Evolutionary conservation across 2,888 invertebrate genomes (phyloP), one percentile per base, ranked within the genome.

Genomic region (Nomada ferruginata): DNA sequence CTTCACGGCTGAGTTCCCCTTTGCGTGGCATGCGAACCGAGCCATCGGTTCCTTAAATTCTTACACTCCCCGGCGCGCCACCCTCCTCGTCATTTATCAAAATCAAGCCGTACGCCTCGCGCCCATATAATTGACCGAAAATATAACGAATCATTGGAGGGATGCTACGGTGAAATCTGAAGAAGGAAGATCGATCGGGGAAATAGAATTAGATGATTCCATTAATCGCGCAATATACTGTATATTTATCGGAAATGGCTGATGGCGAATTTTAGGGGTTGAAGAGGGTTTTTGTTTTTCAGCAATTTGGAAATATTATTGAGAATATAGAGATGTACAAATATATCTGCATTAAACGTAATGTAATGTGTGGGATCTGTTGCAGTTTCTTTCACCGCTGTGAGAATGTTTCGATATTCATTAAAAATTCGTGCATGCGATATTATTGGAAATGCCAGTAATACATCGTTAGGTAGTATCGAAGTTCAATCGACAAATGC

Each of bases 1-100:
- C 86, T 89, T 90, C 89, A 91, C 85, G 90, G 89, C 87, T 89
- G 86, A 85, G 87, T 89, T 86, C 85, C 81, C 88, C 71, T 83
- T 83, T 80, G 77, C 82, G 84, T 85, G 86, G 79, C 91, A 89
- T 91, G 91, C 91, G 91, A 92, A 91, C 90, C 88, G 82, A 82
- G 86, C 91, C 93, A 92, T 91, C 92, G 90, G 91, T 92, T 92
- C 90, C 91, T 91, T 91, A 90, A 92, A 92, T 91, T 92, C 90
- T 91, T 88, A 83, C 80, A 75, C 83, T 76, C 81, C 78, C 65
- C 50, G 76, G 77, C 71, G 66, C 36, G 20, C 72, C 83, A 53
- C 68, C 57, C 72, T 52, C 60, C 7, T 18, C 53, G 75, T 86
- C 86, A 91, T 92, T 90, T 90, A 91, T 92, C 91, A 92, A 92